phyloP scores from a whole-genome alignment of 2,888 invertebrate species.

The Hydroisotoma schaefferi region DNA sequence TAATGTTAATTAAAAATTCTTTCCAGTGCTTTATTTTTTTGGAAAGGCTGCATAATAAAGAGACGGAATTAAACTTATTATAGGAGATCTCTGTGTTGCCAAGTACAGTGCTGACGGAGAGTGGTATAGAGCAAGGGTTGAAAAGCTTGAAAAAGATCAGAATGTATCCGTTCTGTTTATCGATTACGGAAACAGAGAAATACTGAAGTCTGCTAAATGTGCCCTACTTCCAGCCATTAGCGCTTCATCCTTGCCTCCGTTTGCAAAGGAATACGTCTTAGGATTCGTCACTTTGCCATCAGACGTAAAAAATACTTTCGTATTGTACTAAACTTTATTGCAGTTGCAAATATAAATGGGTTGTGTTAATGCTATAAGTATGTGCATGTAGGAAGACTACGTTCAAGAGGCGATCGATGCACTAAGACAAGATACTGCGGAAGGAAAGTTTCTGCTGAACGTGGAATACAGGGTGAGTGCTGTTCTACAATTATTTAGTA shows the following conservation, averaged over 20 bases:
- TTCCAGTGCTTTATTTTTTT: background rate
- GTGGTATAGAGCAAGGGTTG: slow-evolving; percentile 96
- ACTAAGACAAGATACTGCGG: slow-evolving; percentile 64
- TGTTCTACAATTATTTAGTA: slow-evolving; percentile 37
- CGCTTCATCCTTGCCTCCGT: slow-evolving; percentile 64
- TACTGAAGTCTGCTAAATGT: slow-evolving; percentile 66
- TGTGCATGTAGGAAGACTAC: slow-evolving; percentile 63
- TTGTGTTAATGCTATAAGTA: slow-evolving; percentile 6
- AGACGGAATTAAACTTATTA: too few relatives aligned
- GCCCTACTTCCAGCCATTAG: slow-evolving; percentile 80
- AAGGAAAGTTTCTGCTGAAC: slow-evolving; percentile 75
- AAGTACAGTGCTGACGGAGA: slow-evolving; percentile 80
- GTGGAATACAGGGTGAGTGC: slow-evolving; percentile 68
- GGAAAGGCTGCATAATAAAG: too few relatives aligned
- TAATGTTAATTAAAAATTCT: slow-evolving; percentile 18
- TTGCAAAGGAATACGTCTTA: slow-evolving; percentile 80
- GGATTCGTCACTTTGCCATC: slow-evolving; percentile 79
- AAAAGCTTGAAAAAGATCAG: slow-evolving; percentile 66
- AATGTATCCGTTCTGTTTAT: slow-evolving; percentile 81
- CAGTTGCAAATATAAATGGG: background rate
- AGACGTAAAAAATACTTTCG: slow-evolving; percentile 68
- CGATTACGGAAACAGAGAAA: slow-evolving; percentile 93
- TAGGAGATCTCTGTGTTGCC: slow-evolving; percentile 83
- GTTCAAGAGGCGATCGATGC: slow-evolving; percentile 68
- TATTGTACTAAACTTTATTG: background rate